phyloP scores from a whole-genome alignment of 2,113 vertebrate species.

The Nothobranchius kuhntae region DNA sequence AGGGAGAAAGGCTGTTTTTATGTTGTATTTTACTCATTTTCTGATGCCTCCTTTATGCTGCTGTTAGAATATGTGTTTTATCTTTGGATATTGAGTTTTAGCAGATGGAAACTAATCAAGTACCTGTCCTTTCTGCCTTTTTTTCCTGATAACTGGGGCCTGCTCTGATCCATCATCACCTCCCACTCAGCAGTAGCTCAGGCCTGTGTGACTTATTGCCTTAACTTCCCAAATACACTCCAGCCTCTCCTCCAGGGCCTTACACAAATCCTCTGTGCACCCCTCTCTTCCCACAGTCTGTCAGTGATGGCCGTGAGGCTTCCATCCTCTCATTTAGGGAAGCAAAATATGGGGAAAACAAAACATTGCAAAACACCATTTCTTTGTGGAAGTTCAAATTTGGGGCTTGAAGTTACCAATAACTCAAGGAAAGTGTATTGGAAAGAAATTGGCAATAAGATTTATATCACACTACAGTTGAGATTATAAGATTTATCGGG shows the following conservation, averaged over 20 bases:
- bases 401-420: too few relatives aligned
- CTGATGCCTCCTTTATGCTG: constrained; percentile 29
- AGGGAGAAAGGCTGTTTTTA: too few relatives aligned
- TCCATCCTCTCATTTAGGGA: background rate
- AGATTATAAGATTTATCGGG: too few relatives aligned
- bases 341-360: background rate
- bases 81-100: constrained; percentile 36
- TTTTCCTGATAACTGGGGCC: constrained; percentile 45
- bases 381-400: background rate
- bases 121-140: constrained; percentile 56
- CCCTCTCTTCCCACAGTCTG: background rate
- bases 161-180: constrained; percentile 62
- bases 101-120: constrained; percentile 49
- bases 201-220: constrained; percentile 33
- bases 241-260: constrained; percentile 5
- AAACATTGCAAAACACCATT: background rate
- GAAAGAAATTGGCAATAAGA: too few relatives aligned
- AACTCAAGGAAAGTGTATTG: too few relatives aligned
- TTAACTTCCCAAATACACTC: constrained; percentile 22
- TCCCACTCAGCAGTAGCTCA: constrained; percentile 53
- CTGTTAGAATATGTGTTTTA: constrained; percentile 28
- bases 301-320: background rate
- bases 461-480: too few relatives aligned
- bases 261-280: background rate
- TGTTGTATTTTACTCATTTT: background rate